Evolutionary conservation across 2,888 invertebrate species (phyloP).

Genomic region (Thera obeliscata): DNA sequence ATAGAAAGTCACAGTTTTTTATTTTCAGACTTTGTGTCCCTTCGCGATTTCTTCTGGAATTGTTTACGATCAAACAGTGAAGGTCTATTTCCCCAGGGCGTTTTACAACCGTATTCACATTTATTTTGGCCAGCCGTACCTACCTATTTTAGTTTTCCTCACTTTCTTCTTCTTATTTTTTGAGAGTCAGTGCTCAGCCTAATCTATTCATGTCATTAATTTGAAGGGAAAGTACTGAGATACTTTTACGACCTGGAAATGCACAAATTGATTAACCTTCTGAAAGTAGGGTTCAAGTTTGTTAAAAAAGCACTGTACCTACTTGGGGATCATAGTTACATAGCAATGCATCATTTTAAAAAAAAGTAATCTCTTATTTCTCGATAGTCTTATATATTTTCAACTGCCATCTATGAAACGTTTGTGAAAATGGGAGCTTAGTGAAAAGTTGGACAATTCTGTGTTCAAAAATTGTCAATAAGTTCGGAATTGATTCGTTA

Average conservation of each 20-base stretch:
- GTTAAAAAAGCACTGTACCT: too few species aligned
- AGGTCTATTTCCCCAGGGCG: conserved; percentile 37
- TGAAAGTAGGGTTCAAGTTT: too few species aligned
- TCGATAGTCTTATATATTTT: too few species aligned
- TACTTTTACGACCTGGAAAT: too few species aligned
- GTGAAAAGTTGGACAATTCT: conserved; percentile 12
- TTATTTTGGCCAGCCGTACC: background rate
- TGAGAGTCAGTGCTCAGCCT: too few species aligned
- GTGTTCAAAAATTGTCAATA: background rate
- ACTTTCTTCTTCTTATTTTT: too few species aligned
- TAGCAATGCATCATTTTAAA: too few species aligned
- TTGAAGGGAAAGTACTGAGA: too few species aligned
- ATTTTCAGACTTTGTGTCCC: conserved; percentile 20
- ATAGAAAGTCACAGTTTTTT: conserved; percentile 15
- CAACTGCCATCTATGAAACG: background rate
- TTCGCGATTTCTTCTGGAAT: conserved; percentile 30
- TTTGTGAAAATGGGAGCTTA: conserved; percentile 10
- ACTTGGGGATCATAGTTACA: too few species aligned
- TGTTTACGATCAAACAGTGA: conserved; percentile 41
- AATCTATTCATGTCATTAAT: too few species aligned
- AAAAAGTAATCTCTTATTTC: too few species aligned
- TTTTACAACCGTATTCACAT: conserved; percentile 14
- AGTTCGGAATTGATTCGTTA: background rate
- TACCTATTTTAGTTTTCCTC: background rate
- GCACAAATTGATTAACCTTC: too few species aligned